Evolutionary conservation across 2,888 invertebrate species (phyloP).

Genomic region (Rotaria socialis): DNA sequence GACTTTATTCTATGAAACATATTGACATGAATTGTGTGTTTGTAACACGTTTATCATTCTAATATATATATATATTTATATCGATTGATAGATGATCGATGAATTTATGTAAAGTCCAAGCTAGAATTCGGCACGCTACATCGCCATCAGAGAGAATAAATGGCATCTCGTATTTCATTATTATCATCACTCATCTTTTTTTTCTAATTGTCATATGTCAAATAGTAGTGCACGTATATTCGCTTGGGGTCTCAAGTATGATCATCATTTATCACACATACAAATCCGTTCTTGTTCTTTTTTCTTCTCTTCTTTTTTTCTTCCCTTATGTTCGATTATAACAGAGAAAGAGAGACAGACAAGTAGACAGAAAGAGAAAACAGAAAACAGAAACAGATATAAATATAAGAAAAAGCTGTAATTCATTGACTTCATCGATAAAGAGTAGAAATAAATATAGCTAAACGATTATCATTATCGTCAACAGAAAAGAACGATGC

Average conservation of each 20-base stretch:
- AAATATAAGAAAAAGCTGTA: neutral
- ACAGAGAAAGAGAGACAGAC: too few relatives aligned
- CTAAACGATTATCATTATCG: neutral
- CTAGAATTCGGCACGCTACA: neutral
- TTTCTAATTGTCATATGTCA: slow-evolving; percentile 11
- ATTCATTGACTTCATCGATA: neutral
- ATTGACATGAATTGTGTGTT: too few relatives aligned
- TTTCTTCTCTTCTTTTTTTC: neutral
- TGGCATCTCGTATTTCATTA: neutral
- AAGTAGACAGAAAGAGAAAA: neutral
- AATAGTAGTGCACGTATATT: neutral
- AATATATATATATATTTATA: neutral
- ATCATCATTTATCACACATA: slow-evolving; percentile 18
- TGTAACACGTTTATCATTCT: too few relatives aligned
- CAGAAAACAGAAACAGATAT: too few relatives aligned
- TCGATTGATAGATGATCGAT: neutral
- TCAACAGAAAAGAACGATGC: neutral
- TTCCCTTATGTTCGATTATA: neutral
- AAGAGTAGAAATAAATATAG: neutral
- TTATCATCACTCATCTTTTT: neutral
- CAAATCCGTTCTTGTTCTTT: neutral
- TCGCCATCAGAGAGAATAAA: neutral
- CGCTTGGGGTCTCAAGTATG: neutral
- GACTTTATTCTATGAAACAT: too few relatives aligned
- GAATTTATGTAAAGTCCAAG: neutral